Conservation (phyloP, 2,113 vertebrate species). For the Heterocephalus glaber region DNA sequence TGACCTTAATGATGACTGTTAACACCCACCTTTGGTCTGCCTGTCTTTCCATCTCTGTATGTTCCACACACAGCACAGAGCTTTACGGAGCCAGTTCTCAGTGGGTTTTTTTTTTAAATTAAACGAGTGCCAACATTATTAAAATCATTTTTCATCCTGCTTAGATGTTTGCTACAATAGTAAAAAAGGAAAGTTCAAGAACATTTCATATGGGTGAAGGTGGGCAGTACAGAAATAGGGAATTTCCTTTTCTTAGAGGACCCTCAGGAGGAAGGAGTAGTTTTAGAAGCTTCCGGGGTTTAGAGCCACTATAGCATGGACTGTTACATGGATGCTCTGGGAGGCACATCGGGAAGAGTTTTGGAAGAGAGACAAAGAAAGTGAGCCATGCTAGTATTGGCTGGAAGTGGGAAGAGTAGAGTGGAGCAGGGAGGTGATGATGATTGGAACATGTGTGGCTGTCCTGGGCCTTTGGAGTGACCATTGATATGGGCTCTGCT, state of each 20-base stretch:
- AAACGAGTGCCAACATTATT: constrained; percentile 18
- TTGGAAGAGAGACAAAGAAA: not conserved
- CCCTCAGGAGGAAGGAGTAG: not conserved
- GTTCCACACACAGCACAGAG: not conserved
- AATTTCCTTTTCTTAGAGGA: not conserved
- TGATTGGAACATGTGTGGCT: not conserved
- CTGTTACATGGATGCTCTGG: not conserved
- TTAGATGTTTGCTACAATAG: not conserved
- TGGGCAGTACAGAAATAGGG: not conserved
- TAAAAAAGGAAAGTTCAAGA: not conserved
- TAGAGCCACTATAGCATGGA: no score
- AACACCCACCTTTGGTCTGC: constrained; percentile 60
- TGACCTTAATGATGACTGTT: constrained; percentile 58
- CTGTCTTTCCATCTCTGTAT: constrained; percentile 54
- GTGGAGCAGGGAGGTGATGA: not conserved
- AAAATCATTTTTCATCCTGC: not conserved
- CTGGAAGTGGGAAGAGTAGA: not conserved
- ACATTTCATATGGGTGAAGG: not conserved
- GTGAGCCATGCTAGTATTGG: not conserved
- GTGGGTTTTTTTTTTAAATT: not conserved
- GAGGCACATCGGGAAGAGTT: not conserved
- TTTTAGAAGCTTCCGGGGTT: not conserved
- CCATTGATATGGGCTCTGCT: not conserved
- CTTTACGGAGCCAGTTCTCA: constrained; percentile 29
- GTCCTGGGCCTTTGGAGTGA: not conserved